A percentile compares a stretch with the other conserved stretches of the same genome.
Evolutionary conservation across 2,797 vertebrate genomes (phyloP).

Genomic region (Anguilla megastoma): DNA sequence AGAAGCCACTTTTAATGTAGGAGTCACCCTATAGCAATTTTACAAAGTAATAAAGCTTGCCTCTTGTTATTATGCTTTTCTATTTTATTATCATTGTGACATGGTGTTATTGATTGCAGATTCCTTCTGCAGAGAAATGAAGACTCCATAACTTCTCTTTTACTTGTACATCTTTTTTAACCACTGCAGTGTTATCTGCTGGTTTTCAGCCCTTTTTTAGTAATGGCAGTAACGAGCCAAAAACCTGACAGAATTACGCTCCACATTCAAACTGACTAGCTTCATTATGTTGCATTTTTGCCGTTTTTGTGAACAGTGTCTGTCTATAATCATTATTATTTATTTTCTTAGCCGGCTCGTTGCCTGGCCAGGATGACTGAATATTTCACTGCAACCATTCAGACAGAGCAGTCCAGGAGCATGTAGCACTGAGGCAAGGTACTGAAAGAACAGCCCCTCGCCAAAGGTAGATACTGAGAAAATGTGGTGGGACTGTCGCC

Average conservation of each 20-base stretch:
- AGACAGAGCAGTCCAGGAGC: background rate
- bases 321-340: background rate
- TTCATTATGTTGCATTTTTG: background rate
- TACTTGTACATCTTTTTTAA: background rate
- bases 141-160: background rate
- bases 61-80: background rate
- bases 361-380: background rate
- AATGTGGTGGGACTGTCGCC: slow-evolving; percentile 41
- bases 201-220: background rate
- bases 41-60: background rate
- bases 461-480: background rate
- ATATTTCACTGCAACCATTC: background rate
- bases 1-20: background rate
- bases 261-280: background rate
- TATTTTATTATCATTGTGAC: background rate
- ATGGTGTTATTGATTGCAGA: background rate
- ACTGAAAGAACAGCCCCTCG: background rate
- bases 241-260: too few relatives aligned
- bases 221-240: background rate
- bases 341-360: background rate
- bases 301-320: background rate
- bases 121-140: background rate
- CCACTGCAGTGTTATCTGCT: background rate
- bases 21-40: background rate
- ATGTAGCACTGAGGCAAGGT: background rate